Conservation (phyloP, 2,888 invertebrate species). For the Biston stratarius region DNA sequence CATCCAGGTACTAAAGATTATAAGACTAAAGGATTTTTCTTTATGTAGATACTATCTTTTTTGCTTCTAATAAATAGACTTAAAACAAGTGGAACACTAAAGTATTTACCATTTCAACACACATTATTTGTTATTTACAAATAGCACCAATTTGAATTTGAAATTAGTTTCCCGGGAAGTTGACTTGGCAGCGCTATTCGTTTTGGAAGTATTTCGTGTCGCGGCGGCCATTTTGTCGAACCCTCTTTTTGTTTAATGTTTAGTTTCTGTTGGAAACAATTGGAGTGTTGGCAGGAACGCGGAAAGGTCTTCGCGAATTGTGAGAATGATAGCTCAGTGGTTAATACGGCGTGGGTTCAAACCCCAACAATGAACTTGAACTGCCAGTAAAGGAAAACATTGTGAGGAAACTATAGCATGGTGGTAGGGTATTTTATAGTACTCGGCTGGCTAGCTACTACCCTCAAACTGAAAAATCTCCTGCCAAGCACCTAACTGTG, state of each 20-base stretch:
- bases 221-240: not conserved
- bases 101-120: conserved; percentile 11
- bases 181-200: conserved; percentile 7
- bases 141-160: conserved; percentile 21
- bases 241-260: not conserved
- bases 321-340: too few species aligned
- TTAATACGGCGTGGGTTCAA: too few species aligned
- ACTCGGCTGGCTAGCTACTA: too few species aligned
- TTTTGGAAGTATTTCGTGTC: not conserved
- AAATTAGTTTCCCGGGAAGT: conserved; percentile 12
- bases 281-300: not conserved
- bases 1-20: too few species aligned
- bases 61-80: not conserved
- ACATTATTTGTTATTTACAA: conserved; percentile 26
- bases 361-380: too few species aligned
- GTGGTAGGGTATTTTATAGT: too few species aligned
- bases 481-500: too few species aligned
- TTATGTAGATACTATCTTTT: not conserved
- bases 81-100: not conserved
- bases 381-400: too few species aligned
- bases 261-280: not conserved
- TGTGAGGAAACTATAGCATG: too few species aligned
- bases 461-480: too few species aligned
- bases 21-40: too few species aligned
- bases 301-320: too few species aligned